Base-by-base conservation (phyloP, 2,113 vertebrate species). In the Thryonomys swinderianus region DNA sequence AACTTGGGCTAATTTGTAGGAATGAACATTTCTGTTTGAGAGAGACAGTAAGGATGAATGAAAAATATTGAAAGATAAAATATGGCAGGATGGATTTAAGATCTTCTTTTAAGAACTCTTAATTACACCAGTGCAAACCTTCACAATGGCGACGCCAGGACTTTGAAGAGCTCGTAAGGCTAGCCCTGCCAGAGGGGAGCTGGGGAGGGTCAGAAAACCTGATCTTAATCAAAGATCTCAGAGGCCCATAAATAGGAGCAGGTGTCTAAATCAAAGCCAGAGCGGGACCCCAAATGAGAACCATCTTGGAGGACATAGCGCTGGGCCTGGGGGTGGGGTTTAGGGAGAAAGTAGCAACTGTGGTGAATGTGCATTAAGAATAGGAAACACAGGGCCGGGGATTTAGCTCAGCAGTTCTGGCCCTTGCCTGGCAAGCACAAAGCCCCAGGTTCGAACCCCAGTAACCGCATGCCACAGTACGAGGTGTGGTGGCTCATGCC, bases 241-340 rank as follows among this genome's bases (percentile, higher is more conserved):
- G 96, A 88, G 96, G 76, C 86, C 96, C 97, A 91, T 97, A 98
- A 96, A 97, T 91, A 97, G 95, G 96, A 86, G 92, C 93, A 96
- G 93, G 97, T 97, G 94, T 91, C 90, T 83, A 95, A 90, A 97
- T 93, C 88, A 96, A 94, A 96, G 93, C 93, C 96, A 95, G 73
- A n/a, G n/a, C 45, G 53, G 67, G 86, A 79, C 62, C 48, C 59
- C 83, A 96, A 85, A 96, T 95, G 89, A 83, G 93, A 97, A 93
- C 96, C 91, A 96, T 86, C 81, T 89, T 66, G 42, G 30, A 61
- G 62, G 88, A 89, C 82, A 91, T 23, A 91, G 40, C 87, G 48
- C 80, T 66, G 34, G 87, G n/a, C 84, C 88, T 93, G 85, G 88
- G 85, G 85, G 74, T 78, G 6, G 32, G 69, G 85, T 82, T 94